Conservation (phyloP, 2,113 vertebrate genomes). For the Emberiza fucata region DNA sequence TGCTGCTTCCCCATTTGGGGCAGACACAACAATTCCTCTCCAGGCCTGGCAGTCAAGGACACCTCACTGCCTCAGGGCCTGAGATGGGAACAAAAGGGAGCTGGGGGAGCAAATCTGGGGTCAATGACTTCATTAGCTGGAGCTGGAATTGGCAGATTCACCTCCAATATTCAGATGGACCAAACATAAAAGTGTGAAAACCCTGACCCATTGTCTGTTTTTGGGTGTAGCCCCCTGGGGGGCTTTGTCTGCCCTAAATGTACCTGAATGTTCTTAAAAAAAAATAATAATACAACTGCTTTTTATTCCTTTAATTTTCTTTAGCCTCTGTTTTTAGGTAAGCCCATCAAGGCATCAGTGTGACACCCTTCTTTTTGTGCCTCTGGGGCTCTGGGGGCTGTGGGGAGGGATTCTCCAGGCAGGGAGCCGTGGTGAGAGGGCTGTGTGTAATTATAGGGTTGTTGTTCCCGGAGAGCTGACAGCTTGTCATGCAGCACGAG, state of each 20-base stretch:
- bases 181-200: neutral
- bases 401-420: accelerated
- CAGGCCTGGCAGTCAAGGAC: neutral
- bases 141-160: neutral
- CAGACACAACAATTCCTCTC: neutral
- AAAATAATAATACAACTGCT: accelerated
- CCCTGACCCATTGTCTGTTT: accelerated
- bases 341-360: neutral
- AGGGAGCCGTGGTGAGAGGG: neutral
- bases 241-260: neutral
- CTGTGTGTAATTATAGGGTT: accelerated
- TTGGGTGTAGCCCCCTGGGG: neutral
- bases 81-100: neutral
- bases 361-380: neutral
- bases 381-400: neutral
- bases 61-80: neutral
- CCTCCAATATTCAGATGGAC: neutral
- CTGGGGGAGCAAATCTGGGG: neutral
- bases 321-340: neutral
- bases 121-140: accelerated
- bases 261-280: neutral
- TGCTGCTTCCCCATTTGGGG: neutral
- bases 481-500: neutral
- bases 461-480: neutral
- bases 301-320: neutral